These are phyloP conservation scores for Tanypteryx hageni DNA, from an alignment of 2,888 invertebrate genomes.

Conservation along the genomic window DNA sequence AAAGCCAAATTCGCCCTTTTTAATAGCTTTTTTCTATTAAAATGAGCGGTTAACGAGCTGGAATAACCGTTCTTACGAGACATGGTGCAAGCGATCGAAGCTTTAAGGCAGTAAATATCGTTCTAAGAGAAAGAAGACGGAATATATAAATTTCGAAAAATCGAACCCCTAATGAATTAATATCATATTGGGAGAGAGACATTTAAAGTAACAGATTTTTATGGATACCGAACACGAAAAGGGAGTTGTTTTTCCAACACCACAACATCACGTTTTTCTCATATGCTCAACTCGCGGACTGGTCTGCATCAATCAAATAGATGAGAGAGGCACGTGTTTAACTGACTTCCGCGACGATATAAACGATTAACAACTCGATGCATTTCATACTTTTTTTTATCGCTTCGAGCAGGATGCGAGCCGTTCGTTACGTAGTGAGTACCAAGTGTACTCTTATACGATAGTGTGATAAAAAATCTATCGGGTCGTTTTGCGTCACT, in stretches of 20 bases:
- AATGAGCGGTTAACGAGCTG: neutral
- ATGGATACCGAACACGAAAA: neutral
- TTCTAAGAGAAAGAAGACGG: neutral
- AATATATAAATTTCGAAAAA: neutral
- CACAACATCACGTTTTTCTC: neutral
- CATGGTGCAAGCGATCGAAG: neutral
- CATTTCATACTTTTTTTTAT: neutral
- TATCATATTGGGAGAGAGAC: neutral
- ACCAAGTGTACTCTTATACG: neutral
- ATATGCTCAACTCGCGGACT: neutral
- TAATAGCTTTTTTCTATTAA: too few relatives aligned
- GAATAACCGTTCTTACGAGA: constrained; percentile 19
- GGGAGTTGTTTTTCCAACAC: neutral
- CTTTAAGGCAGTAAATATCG: too few relatives aligned
- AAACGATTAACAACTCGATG: neutral
- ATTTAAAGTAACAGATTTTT: neutral
- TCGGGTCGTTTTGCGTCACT: neutral
- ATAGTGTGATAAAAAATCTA: neutral
- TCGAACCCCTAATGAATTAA: neutral
- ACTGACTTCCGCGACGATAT: neutral
- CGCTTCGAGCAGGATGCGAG: neutral
- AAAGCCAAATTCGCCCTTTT: too few relatives aligned
- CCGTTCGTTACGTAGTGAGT: neutral
- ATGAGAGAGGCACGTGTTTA: neutral
- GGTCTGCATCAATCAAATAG: neutral